These are phyloP conservation scores for Chondrosia reniformis DNA, from an alignment of 37 sponge, comb jelly and placozoan species.

Conservation along the genomic window DNA sequence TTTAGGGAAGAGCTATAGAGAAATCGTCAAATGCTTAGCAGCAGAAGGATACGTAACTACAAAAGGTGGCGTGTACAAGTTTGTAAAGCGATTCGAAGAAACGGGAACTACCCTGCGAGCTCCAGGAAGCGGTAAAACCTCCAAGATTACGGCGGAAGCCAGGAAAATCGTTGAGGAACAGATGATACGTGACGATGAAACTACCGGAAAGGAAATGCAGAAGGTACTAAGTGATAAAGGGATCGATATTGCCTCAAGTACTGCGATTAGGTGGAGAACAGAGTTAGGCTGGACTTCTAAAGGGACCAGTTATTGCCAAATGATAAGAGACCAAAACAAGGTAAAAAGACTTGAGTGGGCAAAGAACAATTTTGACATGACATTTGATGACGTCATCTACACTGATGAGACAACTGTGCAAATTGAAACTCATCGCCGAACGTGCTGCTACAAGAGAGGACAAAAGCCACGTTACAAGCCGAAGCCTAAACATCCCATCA, in stretches of 20 bases:
- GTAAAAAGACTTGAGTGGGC: conserved; percentile 31
- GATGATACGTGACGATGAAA: conserved; percentile 10
- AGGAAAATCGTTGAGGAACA: conserved; percentile 3
- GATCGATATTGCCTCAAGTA: not conserved
- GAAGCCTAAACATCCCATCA: conserved; percentile 5
- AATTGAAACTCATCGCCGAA: conserved; percentile 20
- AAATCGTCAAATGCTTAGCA: not conserved
- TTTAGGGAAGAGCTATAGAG: not conserved
- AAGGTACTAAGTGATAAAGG: not conserved
- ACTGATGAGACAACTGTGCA: conserved; percentile 37
- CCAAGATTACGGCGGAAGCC: not conserved
- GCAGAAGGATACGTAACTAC: conserved; percentile 6
- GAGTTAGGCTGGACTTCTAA: conserved; percentile 26
- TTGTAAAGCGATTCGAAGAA: not conserved
- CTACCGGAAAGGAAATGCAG: not conserved
- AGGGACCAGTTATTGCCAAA: conserved; percentile 27
- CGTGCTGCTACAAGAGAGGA: conserved; percentile 9
- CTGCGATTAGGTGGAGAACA: conserved; percentile 8
- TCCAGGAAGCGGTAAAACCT: not conserved
- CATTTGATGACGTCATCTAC: conserved; percentile 23
- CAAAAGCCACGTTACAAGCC: conserved; percentile 10
- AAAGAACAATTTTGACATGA: not conserved
- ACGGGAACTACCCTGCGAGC: not conserved
- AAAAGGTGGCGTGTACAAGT: conserved; percentile 17
- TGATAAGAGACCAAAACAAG: conserved; percentile 5